Evolutionary conservation across 2,888 invertebrate species (phyloP), one percentile per base, ranked within the genome.

Genomic region (Opisthograptis luteolata): DNA sequence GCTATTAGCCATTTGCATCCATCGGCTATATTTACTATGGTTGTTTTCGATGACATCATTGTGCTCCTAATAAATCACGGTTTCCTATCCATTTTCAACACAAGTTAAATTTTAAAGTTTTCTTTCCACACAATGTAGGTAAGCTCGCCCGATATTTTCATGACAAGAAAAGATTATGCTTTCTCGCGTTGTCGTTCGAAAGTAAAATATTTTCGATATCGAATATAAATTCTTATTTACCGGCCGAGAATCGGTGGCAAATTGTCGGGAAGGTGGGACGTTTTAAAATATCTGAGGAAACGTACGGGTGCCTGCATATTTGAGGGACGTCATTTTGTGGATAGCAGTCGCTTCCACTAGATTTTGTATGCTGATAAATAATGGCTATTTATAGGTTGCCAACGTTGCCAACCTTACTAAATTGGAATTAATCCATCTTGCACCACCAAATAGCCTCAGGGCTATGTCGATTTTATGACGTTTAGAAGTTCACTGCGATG

Each of bases 221-320:
- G 56, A 53, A 63, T 58, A 61, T 58, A 63, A 61, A 60, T 64
- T 60, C 55, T 49, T 60, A 60, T 64, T 64, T 61, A 60, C 58
- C 54, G 49, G 44, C 45, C 56, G 53, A 60, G 58, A 63, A 59
- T 60, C 58, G 56, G 56, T 60, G 56, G 60, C 60, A 62, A 62
- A 62, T 63, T 63, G 63, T 61, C 55, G 54, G 56, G 53, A 43
- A 53, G 48, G 44, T 50, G 46, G 39, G 13, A 39, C 50, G 56
- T 42, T 56, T 64, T 63, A 50, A 56, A 58, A 61, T 60, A 59
- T 60, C 52, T 54, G 36, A 28, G 35, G 31, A 42, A 57, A 52
- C 60, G 55, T 60, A 58, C 46, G 62, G 46, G 15, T 15, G 19
- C 12, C 9, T 13, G 42, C 37, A 42, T 48, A 42, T 48, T 48